A percentile compares a stretch with the other conserved stretches of the same genome.
Conservation (phyloP, 2,888 invertebrate species). For the Clitarchus hookeri region DNA sequence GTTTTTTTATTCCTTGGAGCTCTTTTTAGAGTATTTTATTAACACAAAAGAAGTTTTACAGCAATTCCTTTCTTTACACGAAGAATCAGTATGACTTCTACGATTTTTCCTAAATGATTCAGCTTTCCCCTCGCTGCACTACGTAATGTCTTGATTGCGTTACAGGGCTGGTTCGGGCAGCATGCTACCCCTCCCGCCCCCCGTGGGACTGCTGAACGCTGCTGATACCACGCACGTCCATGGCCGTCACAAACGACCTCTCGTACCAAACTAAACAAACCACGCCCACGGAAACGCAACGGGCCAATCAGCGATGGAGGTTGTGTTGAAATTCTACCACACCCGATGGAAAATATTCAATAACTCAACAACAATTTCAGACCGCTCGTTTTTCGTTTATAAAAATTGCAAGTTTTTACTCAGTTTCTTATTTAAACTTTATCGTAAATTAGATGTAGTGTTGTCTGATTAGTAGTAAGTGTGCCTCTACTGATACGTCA, state of each 20-base stretch:
- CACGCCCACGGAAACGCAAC: constrained; percentile 33
- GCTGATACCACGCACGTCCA: constrained; percentile 19
- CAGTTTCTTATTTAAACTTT: not conserved
- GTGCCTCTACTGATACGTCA: not conserved
- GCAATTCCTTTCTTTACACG: not conserved
- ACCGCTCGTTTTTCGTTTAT: not conserved
- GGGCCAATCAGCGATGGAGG: constrained; percentile 28
- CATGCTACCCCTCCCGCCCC: constrained; percentile 26
- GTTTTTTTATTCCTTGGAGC: not conserved
- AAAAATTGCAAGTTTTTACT: not conserved
- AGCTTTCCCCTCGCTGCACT: constrained; percentile 37
- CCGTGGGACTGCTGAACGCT: not conserved
- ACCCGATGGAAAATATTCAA: constrained; percentile 27
- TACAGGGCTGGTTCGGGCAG: constrained; percentile 28
- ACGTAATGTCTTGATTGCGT: constrained; percentile 34
- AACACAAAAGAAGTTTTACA: not conserved
- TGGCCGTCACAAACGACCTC: constrained; percentile 36
- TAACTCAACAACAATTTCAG: not conserved
- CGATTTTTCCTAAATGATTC: constrained; percentile 31
- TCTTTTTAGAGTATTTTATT: not conserved
- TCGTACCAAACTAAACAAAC: constrained; percentile 37
- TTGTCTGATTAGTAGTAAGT: not conserved
- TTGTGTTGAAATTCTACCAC: constrained; percentile 22
- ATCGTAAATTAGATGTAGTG: not conserved
- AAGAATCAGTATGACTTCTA: not conserved